A percentile compares a stretch with the other conserved stretches of the same genome.
Evolutionary conservation across 2,888 invertebrate genomes (phyloP).

Genomic region (Drosophila rellima): DNA sequence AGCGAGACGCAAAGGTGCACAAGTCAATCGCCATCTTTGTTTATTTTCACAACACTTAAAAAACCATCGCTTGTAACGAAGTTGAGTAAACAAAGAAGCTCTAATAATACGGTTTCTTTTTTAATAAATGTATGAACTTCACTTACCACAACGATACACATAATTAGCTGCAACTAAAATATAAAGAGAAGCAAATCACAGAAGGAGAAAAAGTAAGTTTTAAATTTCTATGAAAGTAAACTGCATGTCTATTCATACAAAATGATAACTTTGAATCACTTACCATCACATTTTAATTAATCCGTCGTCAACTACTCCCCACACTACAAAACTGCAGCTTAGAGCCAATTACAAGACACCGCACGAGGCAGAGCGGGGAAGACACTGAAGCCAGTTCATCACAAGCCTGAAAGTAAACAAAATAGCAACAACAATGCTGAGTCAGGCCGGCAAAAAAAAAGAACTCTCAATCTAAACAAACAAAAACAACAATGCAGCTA

Average conservation of each 20-base stretch:
- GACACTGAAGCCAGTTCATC: slow-evolving; percentile 31
- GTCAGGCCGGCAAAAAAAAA: slow-evolving; percentile 43
- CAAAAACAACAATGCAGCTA: slow-evolving; percentile 43
- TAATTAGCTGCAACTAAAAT: not conserved
- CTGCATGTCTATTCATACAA: slow-evolving; percentile 6
- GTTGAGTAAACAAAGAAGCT: not conserved
- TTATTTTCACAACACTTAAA: not conserved
- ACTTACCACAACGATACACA: not conserved
- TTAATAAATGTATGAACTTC: not conserved
- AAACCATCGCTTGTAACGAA: not conserved
- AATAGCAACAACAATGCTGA: slow-evolving; percentile 38
- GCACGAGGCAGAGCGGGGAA: not conserved
- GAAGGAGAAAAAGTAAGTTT: not conserved
- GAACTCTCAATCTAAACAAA: slow-evolving; percentile 62
- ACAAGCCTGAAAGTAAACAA: slow-evolving; percentile 34
- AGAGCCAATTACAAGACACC: not conserved
- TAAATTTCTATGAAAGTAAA: not conserved
- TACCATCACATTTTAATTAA: slow-evolving; percentile 18
- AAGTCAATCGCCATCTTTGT: not conserved
- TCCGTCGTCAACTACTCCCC: not conserved
- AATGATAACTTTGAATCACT: slow-evolving; percentile 2
- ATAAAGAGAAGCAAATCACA: not conserved
- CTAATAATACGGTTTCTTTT: not conserved
- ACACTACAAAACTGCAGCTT: slow-evolving; percentile 10
- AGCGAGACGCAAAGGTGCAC: not conserved